These are phyloP conservation scores for Magallana gigas DNA, from an alignment of 1,140 invertebrate genomes.

Conservation along the genomic window DNA sequence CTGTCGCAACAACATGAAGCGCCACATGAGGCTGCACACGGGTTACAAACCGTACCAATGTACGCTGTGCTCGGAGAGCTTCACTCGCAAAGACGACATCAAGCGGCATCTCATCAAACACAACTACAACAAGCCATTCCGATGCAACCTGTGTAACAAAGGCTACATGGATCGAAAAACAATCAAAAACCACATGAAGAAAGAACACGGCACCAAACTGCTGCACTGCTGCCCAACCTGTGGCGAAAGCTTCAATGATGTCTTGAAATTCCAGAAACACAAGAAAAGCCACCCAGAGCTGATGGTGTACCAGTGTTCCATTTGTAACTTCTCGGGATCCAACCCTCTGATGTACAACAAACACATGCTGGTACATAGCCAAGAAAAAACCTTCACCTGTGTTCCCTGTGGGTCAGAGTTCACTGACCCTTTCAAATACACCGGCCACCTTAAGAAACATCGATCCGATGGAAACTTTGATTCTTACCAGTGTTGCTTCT, in stretches of 20 bases:
- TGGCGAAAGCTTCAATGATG: slow-evolving; percentile 67
- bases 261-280: slow-evolving; percentile 64
- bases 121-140: slow-evolving; percentile 69
- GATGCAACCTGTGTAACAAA: slow-evolving; percentile 67
- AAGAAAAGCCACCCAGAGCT: slow-evolving; percentile 70
- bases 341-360: slow-evolving; percentile 67
- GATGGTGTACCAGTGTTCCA: slow-evolving; percentile 64
- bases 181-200: slow-evolving; percentile 69
- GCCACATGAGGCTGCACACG: slow-evolving; percentile 85
- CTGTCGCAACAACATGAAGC: slow-evolving; percentile 86
- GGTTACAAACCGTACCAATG: slow-evolving; percentile 80
- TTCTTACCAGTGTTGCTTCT: slow-evolving; percentile 70
- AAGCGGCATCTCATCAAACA: slow-evolving; percentile 84
- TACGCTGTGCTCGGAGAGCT: slow-evolving; percentile 86
- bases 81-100: slow-evolving; percentile 84
- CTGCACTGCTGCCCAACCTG: slow-evolving; percentile 71
- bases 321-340: slow-evolving; percentile 70
- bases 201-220: slow-evolving; percentile 66
- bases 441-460: slow-evolving; percentile 68
- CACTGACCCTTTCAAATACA: slow-evolving; percentile 70
- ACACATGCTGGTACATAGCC: slow-evolving; percentile 68
- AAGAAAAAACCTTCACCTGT: slow-evolving; percentile 63
- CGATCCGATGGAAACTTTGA: slow-evolving; percentile 61
- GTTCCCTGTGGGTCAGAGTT: slow-evolving; percentile 65
- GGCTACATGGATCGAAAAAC: slow-evolving; percentile 71